These are phyloP conservation scores for Pitta sordida DNA, from an alignment of 2,113 vertebrate species.

Conservation along the genomic window DNA sequence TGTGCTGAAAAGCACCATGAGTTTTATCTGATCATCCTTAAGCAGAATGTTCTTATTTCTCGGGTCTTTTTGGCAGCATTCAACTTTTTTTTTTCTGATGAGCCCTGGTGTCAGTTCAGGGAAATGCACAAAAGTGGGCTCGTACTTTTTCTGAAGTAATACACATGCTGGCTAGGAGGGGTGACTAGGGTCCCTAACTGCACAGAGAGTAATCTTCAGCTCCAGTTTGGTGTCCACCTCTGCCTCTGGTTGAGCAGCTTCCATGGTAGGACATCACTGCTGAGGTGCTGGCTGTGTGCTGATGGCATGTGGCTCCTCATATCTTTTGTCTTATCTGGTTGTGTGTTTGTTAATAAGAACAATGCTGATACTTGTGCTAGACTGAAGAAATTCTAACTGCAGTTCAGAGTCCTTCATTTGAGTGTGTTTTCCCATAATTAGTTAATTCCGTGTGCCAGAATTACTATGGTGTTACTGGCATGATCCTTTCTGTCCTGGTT, in stretches of 20 bases:
- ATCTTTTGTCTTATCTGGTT: not conserved
- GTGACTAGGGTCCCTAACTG: not conserved
- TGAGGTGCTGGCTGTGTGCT: not conserved
- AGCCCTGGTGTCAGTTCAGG: not conserved
- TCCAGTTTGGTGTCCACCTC: rapidly evolving
- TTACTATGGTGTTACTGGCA: not conserved
- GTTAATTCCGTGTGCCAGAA: not conserved
- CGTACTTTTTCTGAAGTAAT: not conserved
- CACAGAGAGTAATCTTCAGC: not conserved
- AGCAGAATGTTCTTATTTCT: not conserved
- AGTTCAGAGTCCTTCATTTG: not conserved
- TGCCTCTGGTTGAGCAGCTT: not conserved
- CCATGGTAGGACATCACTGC: not conserved
- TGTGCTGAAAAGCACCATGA: not conserved
- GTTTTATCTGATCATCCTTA: not conserved
- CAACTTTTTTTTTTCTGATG: not conserved
- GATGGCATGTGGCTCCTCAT: not conserved
- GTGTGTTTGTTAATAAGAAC: not conserved
- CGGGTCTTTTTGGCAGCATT: not conserved
- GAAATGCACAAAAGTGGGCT: not conserved
- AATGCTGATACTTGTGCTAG: not conserved
- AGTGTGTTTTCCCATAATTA: not conserved
- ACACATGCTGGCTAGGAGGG: not conserved
- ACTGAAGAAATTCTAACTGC: not conserved
- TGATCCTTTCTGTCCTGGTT: not conserved